These are phyloP conservation scores for Neuroterus valhalla DNA, from an alignment of 1,140 invertebrate genomes.

Conservation along the genomic window DNA sequence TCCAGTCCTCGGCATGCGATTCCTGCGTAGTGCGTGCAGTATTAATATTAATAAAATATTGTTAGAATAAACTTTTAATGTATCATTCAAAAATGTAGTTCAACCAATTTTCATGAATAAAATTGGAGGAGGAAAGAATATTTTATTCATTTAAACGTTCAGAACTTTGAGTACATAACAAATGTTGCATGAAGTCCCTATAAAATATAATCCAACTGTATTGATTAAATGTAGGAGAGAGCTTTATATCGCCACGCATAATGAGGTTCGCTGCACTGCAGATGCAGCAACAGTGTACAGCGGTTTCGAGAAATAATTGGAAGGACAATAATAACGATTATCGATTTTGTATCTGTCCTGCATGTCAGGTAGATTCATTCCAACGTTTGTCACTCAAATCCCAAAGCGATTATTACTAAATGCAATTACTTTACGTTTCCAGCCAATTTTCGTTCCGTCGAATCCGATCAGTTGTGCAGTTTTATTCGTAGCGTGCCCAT, in stretches of 20 bases:
- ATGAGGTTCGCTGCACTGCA: slow-evolving; percentile 1
- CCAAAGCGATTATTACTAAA: slow-evolving; percentile 30
- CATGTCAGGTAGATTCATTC: slow-evolving; percentile 18
- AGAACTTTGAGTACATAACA: no score
- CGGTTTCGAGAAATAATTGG: slow-evolving; percentile 17
- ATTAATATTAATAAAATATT: no score
- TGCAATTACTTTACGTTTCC: slow-evolving; percentile 27
- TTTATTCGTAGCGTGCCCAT: neutral
- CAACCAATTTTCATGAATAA: no score
- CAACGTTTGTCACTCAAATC: slow-evolving; percentile 24
- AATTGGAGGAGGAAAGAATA: no score
- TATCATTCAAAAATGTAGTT: no score
- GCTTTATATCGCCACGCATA: neutral
- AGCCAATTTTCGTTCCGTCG: slow-evolving; percentile 21
- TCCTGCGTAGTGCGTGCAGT: no score
- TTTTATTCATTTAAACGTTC: no score
- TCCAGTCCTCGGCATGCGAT: no score
- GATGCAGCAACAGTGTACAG: neutral
- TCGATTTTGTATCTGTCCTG: slow-evolving; percentile 21
- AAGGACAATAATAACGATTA: slow-evolving; percentile 30
- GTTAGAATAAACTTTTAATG: no score
- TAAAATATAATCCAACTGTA: no score
- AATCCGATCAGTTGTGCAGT: slow-evolving; percentile 17
- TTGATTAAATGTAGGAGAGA: neutral
- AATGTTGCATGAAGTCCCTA: no score